Base-by-base conservation (phyloP, 2,888 invertebrate genomes). In the Cryptophagus acutangulus region DNA sequence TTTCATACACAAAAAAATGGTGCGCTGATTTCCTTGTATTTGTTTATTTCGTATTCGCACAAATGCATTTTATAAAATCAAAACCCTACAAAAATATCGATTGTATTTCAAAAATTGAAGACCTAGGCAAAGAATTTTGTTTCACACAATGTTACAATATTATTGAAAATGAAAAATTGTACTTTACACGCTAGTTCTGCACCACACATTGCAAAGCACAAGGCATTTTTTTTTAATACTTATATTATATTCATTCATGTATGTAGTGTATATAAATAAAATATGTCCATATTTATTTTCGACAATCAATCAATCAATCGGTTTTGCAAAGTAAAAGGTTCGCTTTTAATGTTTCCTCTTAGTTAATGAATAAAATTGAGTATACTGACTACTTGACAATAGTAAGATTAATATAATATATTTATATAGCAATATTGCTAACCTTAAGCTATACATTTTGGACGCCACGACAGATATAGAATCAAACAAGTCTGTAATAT, bases 381-480 rank as follows among this genome's bases (percentile, higher is more conserved):
- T 50, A 44, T 50, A 46, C n/a, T n/a, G n/a, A n/a, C 48, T 50
- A 50, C 44, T 38, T 48, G 44, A 51, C 48, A 46, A 41, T 51
- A 51, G 39, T 40, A 45, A 17, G 52, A 51, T 44, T 53, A 52
- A 51, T 44, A n/a, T n/a, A n/a, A n/a, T n/a, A n/a, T n/a, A n/a
- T n/a, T n/a, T n/a, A n/a, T n/a, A 48, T 47, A 50, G 50, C 52
- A 45, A 43, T 45, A 55, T 45, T 47, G 46, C 51, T 53, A 48
- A 52, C 51, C 51, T 51, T 54, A 56, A 55, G 55, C 51, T 51
- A 56, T 52, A 52, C 46, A 54, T 49, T 51, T 41, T 57, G 57
- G 54, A 58, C 55, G 57, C 48, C 57, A 57, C 55, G 46, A 56
- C 50, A 54, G 45, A 49, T 52, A 54, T n/a, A n/a, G n/a, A n/a